Conservation (phyloP, 2,113 vertebrate species). For the Tyto alba region DNA sequence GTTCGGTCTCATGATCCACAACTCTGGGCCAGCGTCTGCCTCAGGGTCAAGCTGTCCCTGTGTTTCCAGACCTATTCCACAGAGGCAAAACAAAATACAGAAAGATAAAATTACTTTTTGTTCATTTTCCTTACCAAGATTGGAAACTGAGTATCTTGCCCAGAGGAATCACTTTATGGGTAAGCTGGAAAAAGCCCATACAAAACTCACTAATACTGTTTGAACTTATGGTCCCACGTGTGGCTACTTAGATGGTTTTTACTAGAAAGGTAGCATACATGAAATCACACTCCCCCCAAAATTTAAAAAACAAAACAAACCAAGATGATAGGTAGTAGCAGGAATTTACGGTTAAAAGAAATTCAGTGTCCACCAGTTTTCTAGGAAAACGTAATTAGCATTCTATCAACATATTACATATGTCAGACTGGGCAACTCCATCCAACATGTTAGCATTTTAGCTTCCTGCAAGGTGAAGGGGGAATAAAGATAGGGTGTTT, state of each 20-base stretch:
- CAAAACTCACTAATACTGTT: neutral
- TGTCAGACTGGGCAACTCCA: neutral
- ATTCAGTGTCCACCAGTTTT: neutral
- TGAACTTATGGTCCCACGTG: neutral
- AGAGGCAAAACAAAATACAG: neutral
- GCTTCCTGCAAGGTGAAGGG: neutral
- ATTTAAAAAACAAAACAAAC: accelerated
- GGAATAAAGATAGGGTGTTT: neutral
- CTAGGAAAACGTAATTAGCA: neutral
- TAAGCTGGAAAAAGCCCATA: neutral
- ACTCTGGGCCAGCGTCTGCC: neutral
- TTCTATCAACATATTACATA: neutral
- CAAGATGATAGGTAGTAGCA: neutral
- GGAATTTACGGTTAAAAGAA: neutral
- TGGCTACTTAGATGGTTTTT: neutral
- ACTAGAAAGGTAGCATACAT: neutral
- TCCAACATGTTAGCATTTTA: neutral
- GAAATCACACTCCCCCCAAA: neutral
- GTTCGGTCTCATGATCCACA: neutral
- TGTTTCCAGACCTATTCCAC: neutral
- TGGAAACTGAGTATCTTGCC: neutral
- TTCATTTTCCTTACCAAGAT: neutral
- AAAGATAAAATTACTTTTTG: constrained; percentile 6
- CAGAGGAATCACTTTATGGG: neutral
- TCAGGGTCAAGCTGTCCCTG: neutral